Conservation (phyloP, 2,113 vertebrate species). For the Herpailurus yagouaroundi region DNA sequence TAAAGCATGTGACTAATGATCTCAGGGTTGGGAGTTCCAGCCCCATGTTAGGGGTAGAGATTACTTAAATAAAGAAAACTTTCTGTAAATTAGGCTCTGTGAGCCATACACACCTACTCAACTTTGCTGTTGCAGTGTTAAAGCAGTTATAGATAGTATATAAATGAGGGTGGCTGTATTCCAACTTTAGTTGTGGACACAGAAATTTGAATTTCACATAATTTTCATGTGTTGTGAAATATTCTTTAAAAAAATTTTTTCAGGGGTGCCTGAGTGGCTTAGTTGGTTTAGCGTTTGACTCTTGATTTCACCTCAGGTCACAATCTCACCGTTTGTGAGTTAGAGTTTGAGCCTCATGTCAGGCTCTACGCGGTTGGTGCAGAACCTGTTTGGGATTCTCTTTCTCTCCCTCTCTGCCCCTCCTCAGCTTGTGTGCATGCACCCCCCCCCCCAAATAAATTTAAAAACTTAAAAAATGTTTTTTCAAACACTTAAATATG, state of each 20-base stretch:
- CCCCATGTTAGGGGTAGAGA: neutral
- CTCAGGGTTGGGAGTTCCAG: neutral
- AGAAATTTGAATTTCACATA: neutral
- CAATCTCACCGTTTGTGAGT: no score
- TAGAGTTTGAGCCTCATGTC: no score
- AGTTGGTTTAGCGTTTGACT: no score
- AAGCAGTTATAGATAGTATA: neutral
- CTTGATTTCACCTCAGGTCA: no score
- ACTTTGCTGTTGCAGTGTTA: neutral
- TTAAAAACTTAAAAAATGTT: neutral
- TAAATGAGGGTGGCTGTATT: neutral
- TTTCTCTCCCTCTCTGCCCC: no score
- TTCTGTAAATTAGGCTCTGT: neutral
- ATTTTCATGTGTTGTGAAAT: neutral
- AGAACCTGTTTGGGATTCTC: no score
- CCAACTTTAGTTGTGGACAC: neutral
- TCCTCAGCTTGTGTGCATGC: no score
- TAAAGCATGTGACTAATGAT: neutral
- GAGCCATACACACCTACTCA: neutral
- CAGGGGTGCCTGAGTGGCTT: no score
- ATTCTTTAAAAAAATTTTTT: neutral
- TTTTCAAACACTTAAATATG: neutral
- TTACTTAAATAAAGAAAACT: neutral
- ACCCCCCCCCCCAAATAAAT: no score
- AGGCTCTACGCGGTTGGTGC: no score